phyloP scores from a whole-genome alignment of 2,113 vertebrate species.

The Rhombomys opimus region DNA sequence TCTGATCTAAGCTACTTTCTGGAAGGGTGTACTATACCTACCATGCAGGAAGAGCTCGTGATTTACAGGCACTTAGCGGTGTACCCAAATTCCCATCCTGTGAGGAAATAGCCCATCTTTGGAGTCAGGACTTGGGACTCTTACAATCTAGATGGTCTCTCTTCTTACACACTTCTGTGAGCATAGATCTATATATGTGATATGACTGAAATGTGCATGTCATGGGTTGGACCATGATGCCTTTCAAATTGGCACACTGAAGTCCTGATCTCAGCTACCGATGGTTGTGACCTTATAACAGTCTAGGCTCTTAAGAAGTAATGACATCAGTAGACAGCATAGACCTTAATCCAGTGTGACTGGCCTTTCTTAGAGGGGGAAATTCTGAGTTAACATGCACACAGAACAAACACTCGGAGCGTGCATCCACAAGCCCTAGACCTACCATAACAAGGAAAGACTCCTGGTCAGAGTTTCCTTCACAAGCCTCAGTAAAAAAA shows the following conservation, averaged over 20 bases:
- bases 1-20: not conserved
- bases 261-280: not conserved
- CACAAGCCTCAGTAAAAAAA: not conserved
- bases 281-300: not conserved
- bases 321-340: not conserved
- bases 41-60: not conserved
- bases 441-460: not conserved
- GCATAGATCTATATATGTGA: rapidly evolving
- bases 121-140: not conserved
- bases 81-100: not conserved
- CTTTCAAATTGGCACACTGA: not conserved
- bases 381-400: no score
- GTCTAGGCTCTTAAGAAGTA: not conserved
- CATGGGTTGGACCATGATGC: rapidly evolving
- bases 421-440: no score
- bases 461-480: not conserved
- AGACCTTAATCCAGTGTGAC: not conserved
- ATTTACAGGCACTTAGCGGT: not conserved
- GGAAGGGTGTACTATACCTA: not conserved
- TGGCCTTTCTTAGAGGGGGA: not conserved
- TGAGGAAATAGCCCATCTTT: not conserved
- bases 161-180: not conserved
- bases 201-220: not conserved
- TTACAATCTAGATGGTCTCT: rapidly evolving
- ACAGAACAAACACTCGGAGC: not conserved